These are phyloP conservation scores for Portevinia maculata DNA, from an alignment of 2,888 invertebrate genomes.

Conservation along the genomic window DNA sequence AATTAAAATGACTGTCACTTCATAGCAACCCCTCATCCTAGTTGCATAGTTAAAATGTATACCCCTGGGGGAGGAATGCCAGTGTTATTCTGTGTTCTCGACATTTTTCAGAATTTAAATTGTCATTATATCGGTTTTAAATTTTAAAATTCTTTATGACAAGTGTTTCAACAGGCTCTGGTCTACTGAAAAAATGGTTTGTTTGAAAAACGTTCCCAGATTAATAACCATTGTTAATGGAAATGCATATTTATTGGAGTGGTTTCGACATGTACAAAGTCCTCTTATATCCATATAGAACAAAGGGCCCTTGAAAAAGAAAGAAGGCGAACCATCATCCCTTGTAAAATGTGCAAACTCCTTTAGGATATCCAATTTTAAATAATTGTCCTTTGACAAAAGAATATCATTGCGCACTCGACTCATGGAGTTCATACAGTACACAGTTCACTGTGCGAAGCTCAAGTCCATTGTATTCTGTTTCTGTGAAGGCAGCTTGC, in stretches of 20 bases:
- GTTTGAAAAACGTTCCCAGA: constrained; percentile 30
- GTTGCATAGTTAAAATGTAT: neutral
- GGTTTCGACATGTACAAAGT: neutral
- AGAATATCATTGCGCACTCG: constrained; percentile 67
- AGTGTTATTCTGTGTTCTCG: constrained; percentile 15
- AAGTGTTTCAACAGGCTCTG: constrained; percentile 26
- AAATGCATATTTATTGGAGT: constrained; percentile 3
- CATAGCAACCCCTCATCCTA: constrained; percentile 21
- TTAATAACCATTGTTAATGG: constrained; percentile 43
- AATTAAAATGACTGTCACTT: constrained; percentile 26
- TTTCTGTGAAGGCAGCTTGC: no score
- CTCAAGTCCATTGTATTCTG: no score
- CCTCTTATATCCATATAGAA: neutral
- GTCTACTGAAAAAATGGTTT: neutral
- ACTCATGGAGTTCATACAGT: constrained; percentile 38
- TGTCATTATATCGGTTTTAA: constrained; percentile 61
- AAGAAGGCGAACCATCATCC: constrained; percentile 57
- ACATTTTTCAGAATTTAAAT: constrained; percentile 51
- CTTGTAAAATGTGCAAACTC: constrained; percentile 56
- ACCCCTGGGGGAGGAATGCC: neutral
- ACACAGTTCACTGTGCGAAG: constrained; percentile 21
- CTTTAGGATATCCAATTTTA: constrained; percentile 71
- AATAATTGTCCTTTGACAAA: constrained; percentile 71
- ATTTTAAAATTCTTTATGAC: constrained; percentile 40
- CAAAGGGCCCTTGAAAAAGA: constrained; percentile 37